Evolutionary conservation across 2,113 vertebrate species (phyloP).

Genomic region (Ramphastos sulfuratus): DNA sequence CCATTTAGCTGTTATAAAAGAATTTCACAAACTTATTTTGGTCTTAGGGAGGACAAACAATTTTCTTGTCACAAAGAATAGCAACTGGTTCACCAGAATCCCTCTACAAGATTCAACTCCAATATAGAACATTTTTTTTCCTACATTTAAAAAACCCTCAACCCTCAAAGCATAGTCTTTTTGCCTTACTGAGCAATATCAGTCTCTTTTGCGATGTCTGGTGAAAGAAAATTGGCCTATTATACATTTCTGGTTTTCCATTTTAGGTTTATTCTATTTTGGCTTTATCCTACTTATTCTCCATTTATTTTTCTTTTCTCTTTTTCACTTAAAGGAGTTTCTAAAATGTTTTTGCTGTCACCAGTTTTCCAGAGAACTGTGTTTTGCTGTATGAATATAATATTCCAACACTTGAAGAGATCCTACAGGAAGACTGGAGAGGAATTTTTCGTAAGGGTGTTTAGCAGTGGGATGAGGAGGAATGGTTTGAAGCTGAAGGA

Average conservation of each 20-base stretch:
- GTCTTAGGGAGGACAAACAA: neutral
- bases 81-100: accelerated
- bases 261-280: neutral
- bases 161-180: neutral
- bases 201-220: neutral
- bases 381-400: neutral
- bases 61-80: neutral
- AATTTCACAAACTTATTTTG: neutral
- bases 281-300: neutral
- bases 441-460: too few relatives aligned
- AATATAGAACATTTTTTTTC: neutral
- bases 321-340: neutral
- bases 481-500: too few relatives aligned
- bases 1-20: neutral
- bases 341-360: neutral
- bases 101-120: neutral
- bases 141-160: neutral
- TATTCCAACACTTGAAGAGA: too few relatives aligned
- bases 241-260: neutral
- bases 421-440: too few relatives aligned
- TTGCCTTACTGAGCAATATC: neutral
- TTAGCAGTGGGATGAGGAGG: too few relatives aligned
- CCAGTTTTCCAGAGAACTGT: neutral
- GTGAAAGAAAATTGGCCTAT: neutral
- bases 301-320: neutral